Percentiles rank a stretch among this genome's conserved stretches.
phyloP scores from a whole-genome alignment of 2,113 vertebrate genomes.

The Pseudorasbora parva region DNA sequence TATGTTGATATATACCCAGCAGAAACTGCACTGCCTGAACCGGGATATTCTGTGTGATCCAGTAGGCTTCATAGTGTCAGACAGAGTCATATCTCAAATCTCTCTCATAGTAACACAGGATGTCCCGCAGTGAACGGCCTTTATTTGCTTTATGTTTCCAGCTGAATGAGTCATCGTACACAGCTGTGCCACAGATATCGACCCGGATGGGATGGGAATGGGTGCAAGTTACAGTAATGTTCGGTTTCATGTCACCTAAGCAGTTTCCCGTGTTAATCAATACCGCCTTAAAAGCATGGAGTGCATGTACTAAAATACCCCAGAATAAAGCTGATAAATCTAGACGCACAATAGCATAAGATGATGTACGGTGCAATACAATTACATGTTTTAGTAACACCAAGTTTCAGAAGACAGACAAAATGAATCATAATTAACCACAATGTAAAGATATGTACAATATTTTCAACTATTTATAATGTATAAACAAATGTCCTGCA shows the following conservation, averaged over 20 bases:
- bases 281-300: conserved; percentile 12
- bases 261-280: conserved; percentile 20
- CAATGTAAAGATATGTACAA: too few species aligned
- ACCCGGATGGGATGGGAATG: conserved; percentile 12
- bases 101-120: background rate
- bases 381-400: background rate
- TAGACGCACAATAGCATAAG: background rate
- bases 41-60: background rate
- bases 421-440: too few species aligned
- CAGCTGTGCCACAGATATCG: conserved; percentile 11
- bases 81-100: conserved; percentile 2
- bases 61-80: background rate
- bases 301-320: background rate
- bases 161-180: background rate
- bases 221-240: background rate
- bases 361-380: background rate
- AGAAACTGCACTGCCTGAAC: background rate
- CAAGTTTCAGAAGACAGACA: too few species aligned
- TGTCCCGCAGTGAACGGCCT: background rate
- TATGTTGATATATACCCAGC: conserved; percentile 3
- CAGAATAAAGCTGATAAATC: background rate
- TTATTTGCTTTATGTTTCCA: conserved; percentile 10
- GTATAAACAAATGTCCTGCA: too few species aligned
- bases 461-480: too few species aligned
- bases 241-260: conserved; percentile 6